Conservation (phyloP, 2,888 invertebrate species). For the Stenodema calcarata region DNA sequence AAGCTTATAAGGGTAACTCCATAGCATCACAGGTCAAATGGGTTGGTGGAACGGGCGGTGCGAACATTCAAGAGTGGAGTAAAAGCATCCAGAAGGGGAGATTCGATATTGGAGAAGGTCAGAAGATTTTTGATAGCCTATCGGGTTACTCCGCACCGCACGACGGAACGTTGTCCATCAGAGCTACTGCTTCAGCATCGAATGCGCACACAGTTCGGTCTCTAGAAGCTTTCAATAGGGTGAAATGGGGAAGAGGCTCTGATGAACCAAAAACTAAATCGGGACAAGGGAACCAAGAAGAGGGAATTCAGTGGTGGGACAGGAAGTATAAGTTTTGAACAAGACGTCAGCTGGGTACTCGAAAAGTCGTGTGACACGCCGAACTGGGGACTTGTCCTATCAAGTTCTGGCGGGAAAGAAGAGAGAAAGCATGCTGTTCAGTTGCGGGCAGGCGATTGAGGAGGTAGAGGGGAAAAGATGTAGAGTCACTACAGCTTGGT, state of each 20-base stretch:
- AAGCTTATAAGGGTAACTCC: slow-evolving; percentile 35
- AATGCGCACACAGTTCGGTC: too few relatives aligned
- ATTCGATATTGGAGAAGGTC: neutral
- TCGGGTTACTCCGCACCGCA: neutral
- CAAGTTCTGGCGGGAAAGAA: neutral
- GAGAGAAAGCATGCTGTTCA: neutral
- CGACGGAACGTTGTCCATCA: neutral
- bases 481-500: too few relatives aligned
- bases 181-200: neutral
- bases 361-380: too few relatives aligned
- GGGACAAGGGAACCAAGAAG: too few relatives aligned
- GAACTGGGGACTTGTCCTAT: too few relatives aligned
- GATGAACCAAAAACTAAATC: too few relatives aligned
- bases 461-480: neutral
- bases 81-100: neutral
- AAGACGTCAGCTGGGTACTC: too few relatives aligned
- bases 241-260: too few relatives aligned
- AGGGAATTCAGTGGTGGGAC: neutral
- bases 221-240: neutral
- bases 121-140: slow-evolving; percentile 16
- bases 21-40: slow-evolving; percentile 30
- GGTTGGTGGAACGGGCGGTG: slow-evolving; percentile 8
- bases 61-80: slow-evolving; percentile 32
- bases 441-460: neutral
- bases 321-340: neutral